These are phyloP conservation scores for Cephus pulcher DNA, from an alignment of 2,888 invertebrate genomes.

Conservation along the genomic window DNA sequence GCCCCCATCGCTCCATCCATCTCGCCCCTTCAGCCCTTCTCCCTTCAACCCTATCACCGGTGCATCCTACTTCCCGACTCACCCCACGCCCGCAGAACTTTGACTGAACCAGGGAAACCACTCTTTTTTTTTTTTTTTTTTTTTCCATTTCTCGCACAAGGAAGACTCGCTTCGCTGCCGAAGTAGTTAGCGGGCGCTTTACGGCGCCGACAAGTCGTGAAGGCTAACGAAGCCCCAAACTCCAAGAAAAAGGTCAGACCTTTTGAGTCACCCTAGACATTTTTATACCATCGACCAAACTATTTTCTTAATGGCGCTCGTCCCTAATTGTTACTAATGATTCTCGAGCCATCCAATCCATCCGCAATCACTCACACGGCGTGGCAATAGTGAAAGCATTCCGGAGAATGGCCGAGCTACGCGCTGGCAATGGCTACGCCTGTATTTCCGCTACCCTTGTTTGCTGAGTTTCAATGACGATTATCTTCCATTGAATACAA, in stretches of 20 bases:
- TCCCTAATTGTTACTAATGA: background rate
- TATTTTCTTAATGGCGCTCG: background rate
- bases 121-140: background rate
- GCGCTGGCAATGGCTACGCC: background rate
- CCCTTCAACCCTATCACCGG: background rate
- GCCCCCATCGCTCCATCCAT: constrained; percentile 15
- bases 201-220: background rate
- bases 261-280: background rate
- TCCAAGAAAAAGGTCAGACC: no score
- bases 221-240: background rate
- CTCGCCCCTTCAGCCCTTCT: background rate
- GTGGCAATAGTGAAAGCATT: background rate
- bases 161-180: background rate
- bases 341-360: background rate
- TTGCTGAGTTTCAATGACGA: background rate
- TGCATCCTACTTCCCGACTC: background rate
- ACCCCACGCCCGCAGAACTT: background rate
- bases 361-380: background rate
- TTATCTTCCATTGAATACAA: background rate
- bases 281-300: background rate
- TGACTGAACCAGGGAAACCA: background rate
- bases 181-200: background rate
- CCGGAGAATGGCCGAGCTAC: background rate
- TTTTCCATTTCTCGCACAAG: background rate
- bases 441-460: background rate